A percentile compares a stretch with the other conserved stretches of the same genome.
These are phyloP conservation scores for Phengaris alcon DNA, from an alignment of 2,888 invertebrate species.

Conservation along the genomic window DNA sequence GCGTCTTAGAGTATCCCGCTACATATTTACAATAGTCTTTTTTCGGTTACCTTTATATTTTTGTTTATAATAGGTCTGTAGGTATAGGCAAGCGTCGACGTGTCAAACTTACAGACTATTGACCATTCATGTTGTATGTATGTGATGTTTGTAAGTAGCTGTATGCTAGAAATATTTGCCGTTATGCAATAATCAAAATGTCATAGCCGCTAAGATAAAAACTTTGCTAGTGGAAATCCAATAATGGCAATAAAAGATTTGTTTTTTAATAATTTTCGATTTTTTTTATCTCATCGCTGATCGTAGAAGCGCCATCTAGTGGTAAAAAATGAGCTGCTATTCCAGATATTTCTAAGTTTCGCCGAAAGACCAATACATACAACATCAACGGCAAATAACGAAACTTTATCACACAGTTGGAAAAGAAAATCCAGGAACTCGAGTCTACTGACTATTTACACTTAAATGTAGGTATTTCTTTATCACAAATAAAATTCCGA, in stretches of 20 bases:
- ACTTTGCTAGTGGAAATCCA: not conserved
- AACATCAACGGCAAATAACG: not conserved
- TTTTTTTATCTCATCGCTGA: not conserved
- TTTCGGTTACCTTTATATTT: slow-evolving; percentile 61
- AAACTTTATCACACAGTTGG: slow-evolving; percentile 46
- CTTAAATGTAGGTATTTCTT: slow-evolving; percentile 48
- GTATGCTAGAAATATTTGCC: not conserved
- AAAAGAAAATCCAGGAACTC: slow-evolving; percentile 56
- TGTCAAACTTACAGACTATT: slow-evolving; percentile 50
- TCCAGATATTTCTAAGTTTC: not conserved
- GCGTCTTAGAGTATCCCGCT: slow-evolving; percentile 65
- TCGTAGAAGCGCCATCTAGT: not conserved
- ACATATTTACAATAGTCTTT: slow-evolving; percentile 74
- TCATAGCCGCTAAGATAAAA: not conserved
- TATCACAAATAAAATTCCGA: slow-evolving; percentile 74
- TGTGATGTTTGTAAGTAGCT: not conserved
- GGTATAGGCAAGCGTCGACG: slow-evolving; percentile 67
- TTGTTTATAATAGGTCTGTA: slow-evolving; percentile 50
- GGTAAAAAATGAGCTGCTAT: not conserved
- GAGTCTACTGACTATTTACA: slow-evolving; percentile 59
- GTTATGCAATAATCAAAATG: not conserved
- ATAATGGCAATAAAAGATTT: not conserved
- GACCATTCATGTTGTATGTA: slow-evolving; percentile 32
- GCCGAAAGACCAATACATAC: not conserved
- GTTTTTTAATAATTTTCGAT: not conserved